Conservation (phyloP, 2,113 vertebrate species). For the Alectura lathami region DNA sequence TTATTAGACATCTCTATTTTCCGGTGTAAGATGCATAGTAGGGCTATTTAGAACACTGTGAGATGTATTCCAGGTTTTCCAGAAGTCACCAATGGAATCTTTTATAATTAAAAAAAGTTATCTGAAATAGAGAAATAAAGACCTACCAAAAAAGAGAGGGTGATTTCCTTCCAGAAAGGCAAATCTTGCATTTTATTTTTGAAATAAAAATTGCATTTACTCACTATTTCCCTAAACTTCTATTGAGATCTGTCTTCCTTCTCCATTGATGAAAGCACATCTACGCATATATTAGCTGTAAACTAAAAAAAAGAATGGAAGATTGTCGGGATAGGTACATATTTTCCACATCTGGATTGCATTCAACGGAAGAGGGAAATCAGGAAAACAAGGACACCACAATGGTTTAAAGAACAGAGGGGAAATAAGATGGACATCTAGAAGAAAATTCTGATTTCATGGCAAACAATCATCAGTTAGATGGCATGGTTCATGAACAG, state of each 20-base stretch:
- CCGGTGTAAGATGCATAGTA: neutral
- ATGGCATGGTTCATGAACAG: neutral
- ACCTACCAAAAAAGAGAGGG: neutral
- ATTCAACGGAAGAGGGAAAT: slow-evolving; percentile 11
- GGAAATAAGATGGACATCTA: neutral
- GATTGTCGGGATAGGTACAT: neutral
- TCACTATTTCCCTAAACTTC: neutral
- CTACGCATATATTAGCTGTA: neutral
- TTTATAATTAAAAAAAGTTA: neutral
- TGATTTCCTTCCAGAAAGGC: neutral
- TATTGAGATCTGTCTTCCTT: neutral
- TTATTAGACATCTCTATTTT: neutral
- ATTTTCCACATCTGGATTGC: slow-evolving; percentile 43
- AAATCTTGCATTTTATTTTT: neutral
- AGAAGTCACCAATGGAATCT: neutral
- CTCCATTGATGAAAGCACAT: neutral
- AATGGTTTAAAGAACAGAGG: neutral
- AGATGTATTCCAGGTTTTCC: neutral
- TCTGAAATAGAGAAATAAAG: neutral
- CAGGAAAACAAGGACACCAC: neutral
- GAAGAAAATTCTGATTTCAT: slow-evolving; percentile 33
- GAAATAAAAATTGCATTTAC: neutral
- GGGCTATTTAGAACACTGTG: neutral
- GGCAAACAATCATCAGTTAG: slow-evolving; percentile 1
- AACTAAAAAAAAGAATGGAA: neutral